Percentiles rank a stretch among this genome's conserved stretches.
phyloP scores from a whole-genome alignment of 2,113 vertebrate genomes.

The Athene noctua region DNA sequence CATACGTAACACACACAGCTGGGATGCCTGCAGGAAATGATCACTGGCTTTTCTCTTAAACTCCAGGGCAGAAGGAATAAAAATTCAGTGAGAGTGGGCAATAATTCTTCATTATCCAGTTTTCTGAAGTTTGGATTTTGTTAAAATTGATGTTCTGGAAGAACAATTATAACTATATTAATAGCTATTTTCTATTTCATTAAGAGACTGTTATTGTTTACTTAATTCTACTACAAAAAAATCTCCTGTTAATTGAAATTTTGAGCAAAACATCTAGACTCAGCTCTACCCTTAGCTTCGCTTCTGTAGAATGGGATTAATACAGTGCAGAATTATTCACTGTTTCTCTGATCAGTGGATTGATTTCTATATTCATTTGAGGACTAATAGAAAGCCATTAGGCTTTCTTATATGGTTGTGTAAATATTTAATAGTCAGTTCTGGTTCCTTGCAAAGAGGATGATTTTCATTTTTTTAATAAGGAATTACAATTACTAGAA shows the following conservation, averaged over 20 bases:
- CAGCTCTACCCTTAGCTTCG: background rate
- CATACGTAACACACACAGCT: rapidly evolving
- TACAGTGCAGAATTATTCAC: background rate
- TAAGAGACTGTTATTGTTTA: background rate
- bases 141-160: background rate
- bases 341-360: background rate
- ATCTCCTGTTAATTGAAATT: background rate
- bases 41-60: background rate
- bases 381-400: background rate
- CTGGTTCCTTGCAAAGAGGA: background rate
- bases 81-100: background rate
- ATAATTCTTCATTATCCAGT: background rate
- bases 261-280: background rate
- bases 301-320: background rate
- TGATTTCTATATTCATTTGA: background rate
- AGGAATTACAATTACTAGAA: background rate
- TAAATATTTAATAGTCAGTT: background rate
- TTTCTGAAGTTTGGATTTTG: background rate
- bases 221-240: background rate
- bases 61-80: background rate
- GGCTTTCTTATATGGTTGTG: background rate
- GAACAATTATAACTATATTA: background rate
- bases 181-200: background rate
- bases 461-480: background rate
- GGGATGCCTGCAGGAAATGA: background rate